Evolutionary conservation across 1,140 invertebrate species (phyloP), one percentile per base, ranked within the genome.

Genomic region (Amphibalanus amphitrite): DNA sequence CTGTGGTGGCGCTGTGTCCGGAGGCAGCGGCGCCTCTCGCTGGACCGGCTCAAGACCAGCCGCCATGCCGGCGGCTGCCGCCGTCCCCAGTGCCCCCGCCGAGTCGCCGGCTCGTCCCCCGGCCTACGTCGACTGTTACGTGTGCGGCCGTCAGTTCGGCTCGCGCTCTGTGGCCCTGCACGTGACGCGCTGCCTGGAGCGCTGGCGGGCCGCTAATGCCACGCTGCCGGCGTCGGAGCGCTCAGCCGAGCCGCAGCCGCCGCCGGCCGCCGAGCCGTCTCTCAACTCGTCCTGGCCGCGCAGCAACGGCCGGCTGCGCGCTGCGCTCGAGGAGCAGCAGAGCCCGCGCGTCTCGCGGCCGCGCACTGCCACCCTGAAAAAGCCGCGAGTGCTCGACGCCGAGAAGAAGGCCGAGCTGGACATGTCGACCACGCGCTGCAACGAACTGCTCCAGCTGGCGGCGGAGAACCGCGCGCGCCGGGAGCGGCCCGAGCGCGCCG

Each of bases 101-200:
- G 33, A 38, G 33, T 15, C 33, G 33, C 4, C 10, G 20, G 26
- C 65, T 3, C 59, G 65, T 23, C 73, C 73, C 47, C 75, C 74
- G 25, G 74, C 75, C 26, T 33, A 74, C 13, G 82, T 87, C 3
- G 82, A 87, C 17, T 92, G 90, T 78, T 90, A 90, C 75, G 84
- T 91, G 64, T 89, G 88, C 76, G 87, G 88, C 15, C 82, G 87
- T 71, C 83, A 89, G 74, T 92, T 89, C 79, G 89, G 88, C 10
- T 84, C 86, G 0, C 85, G 83, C 73, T 88, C 87, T 33, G 85
- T 91, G 70, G 80, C 80, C n/a, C 89, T 90, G 72, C 90, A 91
- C 79, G 88, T 90, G 76, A 88, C 88, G 0, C 86, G 90, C 74
- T 91, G 90, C 77, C 76, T 91, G 64, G 85, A 87, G 76, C 90